Evolutionary conservation across 1,140 invertebrate species (phyloP), one percentile per base, ranked within the genome.

Genomic region (Macrobrachium nipponense): DNA sequence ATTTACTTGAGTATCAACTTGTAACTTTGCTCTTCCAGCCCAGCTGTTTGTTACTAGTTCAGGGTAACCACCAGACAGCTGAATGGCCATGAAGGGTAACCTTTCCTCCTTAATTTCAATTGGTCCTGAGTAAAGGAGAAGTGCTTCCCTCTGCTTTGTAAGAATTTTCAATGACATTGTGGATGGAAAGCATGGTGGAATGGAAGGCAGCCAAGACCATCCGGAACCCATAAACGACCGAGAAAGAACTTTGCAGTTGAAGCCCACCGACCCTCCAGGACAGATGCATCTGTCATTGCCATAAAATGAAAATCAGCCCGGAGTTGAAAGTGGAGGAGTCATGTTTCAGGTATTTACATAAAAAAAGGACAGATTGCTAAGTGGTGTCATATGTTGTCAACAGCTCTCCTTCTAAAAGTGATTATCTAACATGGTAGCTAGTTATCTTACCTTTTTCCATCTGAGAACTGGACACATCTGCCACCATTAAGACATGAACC

Each of bases 101-200:
- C 60, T 59, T 15, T 72, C 59, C 5, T 23, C 36, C 4, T 20
- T 18, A 70, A 73, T 59, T 64, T 72, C 82, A 60, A 83, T 36
- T 0, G 82, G 82, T 43, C 82, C 82, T 5, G 82, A 62, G 61
- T 83, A 83, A 27, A 83, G 82, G 14, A 83, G 23, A n/a, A 83
- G 82, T 36, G 82, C 73, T 43, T 83, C 72, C 6, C 59, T 72
- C 60, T 51, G 73, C 72, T 73, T 73, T 20, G 82, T 83, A 61
- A 83, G 82, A 27, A 83, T 72, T 17, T 61, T 23, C 27, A 83
- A n/a, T 27, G 72, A 76, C 58, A 83, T 64, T 14, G 82, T 83
- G 61, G 72, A 66, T n/a, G 82, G 82, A 23, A 83, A 60, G 18
- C 82, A 83, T n/a, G 60, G 73, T 36, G 72, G 82, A 18, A 76